Evolutionary conservation across 2,888 invertebrate species (phyloP).

Genomic region (Cyrtodaria siliqua): DNA sequence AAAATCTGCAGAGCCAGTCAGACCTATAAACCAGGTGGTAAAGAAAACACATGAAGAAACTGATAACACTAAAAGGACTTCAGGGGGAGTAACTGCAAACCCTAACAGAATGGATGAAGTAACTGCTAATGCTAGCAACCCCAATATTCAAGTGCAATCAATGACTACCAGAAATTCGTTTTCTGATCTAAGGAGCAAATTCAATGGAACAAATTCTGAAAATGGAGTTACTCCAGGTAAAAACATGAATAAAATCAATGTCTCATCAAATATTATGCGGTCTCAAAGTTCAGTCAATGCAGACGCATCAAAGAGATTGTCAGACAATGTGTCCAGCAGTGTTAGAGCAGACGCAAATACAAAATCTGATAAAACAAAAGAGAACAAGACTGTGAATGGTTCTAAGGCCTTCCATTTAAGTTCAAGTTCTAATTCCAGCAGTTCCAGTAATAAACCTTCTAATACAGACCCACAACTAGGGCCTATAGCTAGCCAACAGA

Average conservation of each 20-base stretch:
- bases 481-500: slow-evolving; percentile 47
- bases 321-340: neutral
- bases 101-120: neutral
- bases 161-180: slow-evolving; percentile 1
- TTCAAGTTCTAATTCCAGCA: no score
- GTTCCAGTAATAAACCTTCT: no score
- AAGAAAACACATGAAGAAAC: no score
- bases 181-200: slow-evolving; percentile 11
- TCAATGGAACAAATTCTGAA: neutral
- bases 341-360: neutral
- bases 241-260: neutral
- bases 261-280: slow-evolving; percentile 19
- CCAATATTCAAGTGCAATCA: neutral
- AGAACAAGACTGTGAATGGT: no score
- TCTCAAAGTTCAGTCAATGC: slow-evolving; percentile 22
- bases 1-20: slow-evolving; percentile 27
- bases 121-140: neutral
- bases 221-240: neutral
- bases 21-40: no score
- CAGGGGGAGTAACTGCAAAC: neutral
- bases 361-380: neutral
- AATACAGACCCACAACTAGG: slow-evolving; percentile 7
- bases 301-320: slow-evolving; percentile 1
- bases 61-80: slow-evolving; percentile 11
- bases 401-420: no score